Evolutionary conservation across 2,113 vertebrate genomes (phyloP).

Genomic region (Cyanistes caeruleus): DNA sequence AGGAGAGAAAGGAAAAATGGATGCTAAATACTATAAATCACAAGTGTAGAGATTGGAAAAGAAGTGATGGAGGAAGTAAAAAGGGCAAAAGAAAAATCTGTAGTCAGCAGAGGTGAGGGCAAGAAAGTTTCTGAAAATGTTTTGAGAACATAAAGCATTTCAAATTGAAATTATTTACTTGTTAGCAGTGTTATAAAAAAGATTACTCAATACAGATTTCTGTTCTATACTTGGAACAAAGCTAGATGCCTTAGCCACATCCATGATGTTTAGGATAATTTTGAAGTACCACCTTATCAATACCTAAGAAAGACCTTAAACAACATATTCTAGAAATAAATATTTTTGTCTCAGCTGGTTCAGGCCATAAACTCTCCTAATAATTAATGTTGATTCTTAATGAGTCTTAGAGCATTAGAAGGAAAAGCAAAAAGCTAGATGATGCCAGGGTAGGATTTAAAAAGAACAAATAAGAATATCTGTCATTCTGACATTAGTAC

Average conservation of each 20-base stretch:
- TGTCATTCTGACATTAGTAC: not conserved
- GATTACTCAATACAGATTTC: not conserved
- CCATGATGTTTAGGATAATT: not conserved
- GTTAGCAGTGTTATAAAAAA: not conserved
- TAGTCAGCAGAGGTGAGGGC: not conserved
- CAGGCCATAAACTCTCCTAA: not conserved
- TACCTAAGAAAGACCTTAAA: not conserved
- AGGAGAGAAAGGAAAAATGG: not conserved
- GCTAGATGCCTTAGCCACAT: not conserved
- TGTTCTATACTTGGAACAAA: not conserved
- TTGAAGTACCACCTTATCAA: not conserved
- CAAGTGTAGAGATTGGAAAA: not conserved
- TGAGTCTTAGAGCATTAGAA: not conserved
- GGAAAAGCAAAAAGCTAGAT: not conserved
- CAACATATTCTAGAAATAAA: not conserved
- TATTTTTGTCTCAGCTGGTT: not conserved
- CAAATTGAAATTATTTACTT: not conserved
- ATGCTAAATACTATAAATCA: conserved; percentile 17
- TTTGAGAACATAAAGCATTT: not conserved
- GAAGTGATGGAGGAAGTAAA: not conserved
- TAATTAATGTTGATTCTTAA: not conserved
- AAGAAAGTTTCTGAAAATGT: not conserved
- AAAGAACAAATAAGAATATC: not conserved
- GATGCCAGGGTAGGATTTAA: not conserved
- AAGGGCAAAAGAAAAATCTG: not conserved